These are phyloP conservation scores for Pterois miles DNA, from an alignment of 2,797 vertebrate species.

Conservation along the genomic window DNA sequence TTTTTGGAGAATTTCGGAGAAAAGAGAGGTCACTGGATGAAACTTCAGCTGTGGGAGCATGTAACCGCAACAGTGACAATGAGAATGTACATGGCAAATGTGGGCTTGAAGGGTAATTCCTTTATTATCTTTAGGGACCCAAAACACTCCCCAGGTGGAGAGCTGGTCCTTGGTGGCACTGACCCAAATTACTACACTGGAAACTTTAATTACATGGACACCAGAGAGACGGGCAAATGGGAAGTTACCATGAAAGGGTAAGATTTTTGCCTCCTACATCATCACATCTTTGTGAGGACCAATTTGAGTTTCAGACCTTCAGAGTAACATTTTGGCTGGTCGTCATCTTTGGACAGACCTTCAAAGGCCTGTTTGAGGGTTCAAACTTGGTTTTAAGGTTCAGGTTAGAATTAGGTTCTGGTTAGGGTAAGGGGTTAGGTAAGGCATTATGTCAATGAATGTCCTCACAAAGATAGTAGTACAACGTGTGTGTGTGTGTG, in stretches of 20 bases:
- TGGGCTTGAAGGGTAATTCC: background rate
- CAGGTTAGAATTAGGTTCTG: background rate
- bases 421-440: background rate
- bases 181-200: slow-evolving; percentile 93
- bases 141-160: slow-evolving; percentile 88
- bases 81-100: background rate
- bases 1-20: background rate
- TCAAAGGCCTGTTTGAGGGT: background rate
- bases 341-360: background rate
- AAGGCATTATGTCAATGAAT: background rate
- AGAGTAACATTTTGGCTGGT: background rate
- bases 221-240: slow-evolving; percentile 90
- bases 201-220: slow-evolving; percentile 89
- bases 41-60: background rate
- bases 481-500: too few species aligned
- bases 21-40: background rate
- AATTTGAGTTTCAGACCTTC: background rate
- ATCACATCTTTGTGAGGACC: too few species aligned
- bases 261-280: background rate
- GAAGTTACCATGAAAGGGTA: slow-evolving; percentile 94
- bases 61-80: fast-evolving
- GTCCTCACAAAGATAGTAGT: too few species aligned
- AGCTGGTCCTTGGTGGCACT: slow-evolving; percentile 93
- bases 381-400: background rate
- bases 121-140: slow-evolving; percentile 81